A percentile compares a stretch with the other conserved stretches of the same genome.
These are phyloP conservation scores for Sphaerophoria rueppellii DNA, from an alignment of 2,888 invertebrate species.

Conservation along the genomic window DNA sequence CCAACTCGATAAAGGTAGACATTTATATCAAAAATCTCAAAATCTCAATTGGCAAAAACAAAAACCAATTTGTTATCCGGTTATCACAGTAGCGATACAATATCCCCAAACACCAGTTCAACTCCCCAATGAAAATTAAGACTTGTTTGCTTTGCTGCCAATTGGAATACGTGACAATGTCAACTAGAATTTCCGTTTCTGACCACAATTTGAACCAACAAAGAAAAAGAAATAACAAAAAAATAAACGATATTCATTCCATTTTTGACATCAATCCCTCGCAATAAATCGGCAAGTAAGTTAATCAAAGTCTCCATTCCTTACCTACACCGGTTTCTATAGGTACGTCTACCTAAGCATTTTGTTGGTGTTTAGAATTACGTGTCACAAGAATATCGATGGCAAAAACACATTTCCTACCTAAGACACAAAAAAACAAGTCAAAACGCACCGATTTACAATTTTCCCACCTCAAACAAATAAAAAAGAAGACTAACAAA, in stretches of 20 bases:
- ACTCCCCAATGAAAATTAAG: neutral
- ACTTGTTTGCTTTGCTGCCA: neutral
- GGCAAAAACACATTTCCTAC: slow-evolving; percentile 14
- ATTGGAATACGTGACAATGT: slow-evolving; percentile 25
- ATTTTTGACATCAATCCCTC: slow-evolving; percentile 30
- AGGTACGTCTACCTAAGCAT: neutral
- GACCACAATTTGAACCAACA: neutral
- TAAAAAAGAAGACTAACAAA: slow-evolving; percentile 1
- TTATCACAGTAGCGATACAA: neutral
- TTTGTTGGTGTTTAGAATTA: neutral
- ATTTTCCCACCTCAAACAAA: slow-evolving; percentile 27
- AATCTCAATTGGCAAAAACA: neutral
- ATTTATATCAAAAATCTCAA: neutral
- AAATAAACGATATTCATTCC: slow-evolving; percentile 22
- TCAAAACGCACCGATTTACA: neutral
- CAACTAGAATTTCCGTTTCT: slow-evolving; percentile 7
- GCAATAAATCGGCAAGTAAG: slow-evolving; percentile 37
- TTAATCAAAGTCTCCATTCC: slow-evolving; percentile 6
- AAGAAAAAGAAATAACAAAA: slow-evolving; percentile 6
- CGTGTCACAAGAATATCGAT: slow-evolving; percentile 26
- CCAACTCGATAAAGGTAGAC: too few species aligned
- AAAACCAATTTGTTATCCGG: neutral
- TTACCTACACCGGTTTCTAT: neutral
- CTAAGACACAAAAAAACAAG: neutral
- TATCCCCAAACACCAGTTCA: neutral